Evolutionary conservation across 2,888 invertebrate species (phyloP).

Genomic region (Lithophane socia): DNA sequence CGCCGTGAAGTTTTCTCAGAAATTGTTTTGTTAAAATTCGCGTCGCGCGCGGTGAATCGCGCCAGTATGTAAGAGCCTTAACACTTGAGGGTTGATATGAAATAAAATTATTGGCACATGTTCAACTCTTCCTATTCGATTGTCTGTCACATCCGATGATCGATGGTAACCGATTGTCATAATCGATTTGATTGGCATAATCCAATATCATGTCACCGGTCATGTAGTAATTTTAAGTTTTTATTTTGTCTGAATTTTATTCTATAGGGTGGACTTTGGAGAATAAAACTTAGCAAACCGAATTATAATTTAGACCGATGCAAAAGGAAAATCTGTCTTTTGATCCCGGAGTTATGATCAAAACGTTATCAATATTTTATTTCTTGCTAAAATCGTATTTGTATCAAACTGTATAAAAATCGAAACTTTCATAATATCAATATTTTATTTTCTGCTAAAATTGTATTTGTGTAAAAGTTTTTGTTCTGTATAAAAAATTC

Average conservation of each 20-base stretch:
- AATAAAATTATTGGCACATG: constrained; percentile 69
- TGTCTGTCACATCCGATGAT: constrained; percentile 77
- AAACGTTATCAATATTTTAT: not conserved
- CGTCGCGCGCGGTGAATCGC: too few relatives aligned
- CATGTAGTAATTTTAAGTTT: constrained; percentile 42
- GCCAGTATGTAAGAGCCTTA: too few relatives aligned
- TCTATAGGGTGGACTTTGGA: not conserved
- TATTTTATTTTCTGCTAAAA: not conserved
- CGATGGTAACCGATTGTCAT: constrained; percentile 75
- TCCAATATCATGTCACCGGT: constrained; percentile 46
- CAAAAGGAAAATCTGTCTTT: not conserved
- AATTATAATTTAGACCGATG: not conserved
- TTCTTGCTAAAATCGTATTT: not conserved
- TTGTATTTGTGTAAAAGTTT: not conserved
- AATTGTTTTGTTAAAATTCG: too few relatives aligned
- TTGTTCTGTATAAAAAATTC: too few relatives aligned
- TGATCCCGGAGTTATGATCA: not conserved
- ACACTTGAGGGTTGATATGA: not conserved
- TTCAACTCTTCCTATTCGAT: constrained; percentile 75
- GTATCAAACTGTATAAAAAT: too few relatives aligned
- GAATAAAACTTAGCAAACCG: not conserved
- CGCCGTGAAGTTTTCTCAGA: too few relatives aligned
- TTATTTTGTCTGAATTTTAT: constrained; percentile 14
- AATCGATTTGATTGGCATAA: constrained; percentile 64
- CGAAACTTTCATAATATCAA: not conserved